Conservation (phyloP, 2,888 invertebrate species). For the Teleogryllus oceanicus region DNA sequence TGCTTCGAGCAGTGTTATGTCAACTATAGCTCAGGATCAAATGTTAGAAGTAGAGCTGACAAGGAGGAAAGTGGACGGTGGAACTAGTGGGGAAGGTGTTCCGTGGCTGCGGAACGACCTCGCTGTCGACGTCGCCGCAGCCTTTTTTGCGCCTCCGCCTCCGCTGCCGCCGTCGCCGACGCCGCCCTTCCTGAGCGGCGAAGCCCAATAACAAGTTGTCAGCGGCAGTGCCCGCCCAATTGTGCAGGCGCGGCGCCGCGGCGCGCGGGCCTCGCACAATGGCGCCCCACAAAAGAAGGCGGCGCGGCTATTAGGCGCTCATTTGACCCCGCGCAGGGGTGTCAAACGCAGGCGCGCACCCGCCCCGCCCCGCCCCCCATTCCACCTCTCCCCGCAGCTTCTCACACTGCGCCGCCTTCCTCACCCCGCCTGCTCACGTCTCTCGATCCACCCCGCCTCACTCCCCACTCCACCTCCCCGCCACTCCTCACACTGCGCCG, state of each 20-base stretch:
- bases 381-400: background rate
- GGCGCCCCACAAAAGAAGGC: constrained; percentile 8
- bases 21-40: no score
- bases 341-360: background rate
- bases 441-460: background rate
- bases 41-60: no score
- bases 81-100: no score
- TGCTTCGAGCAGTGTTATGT: no score
- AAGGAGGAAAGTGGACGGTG: no score
- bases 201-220: constrained; percentile 44
- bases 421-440: background rate
- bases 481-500: background rate
- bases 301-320: constrained; percentile 18
- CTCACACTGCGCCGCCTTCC: background rate
- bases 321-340: constrained; percentile 18
- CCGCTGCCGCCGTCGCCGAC: background rate
- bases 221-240: constrained; percentile 39
- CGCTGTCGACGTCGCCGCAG: background rate
- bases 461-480: background rate
- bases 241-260: constrained; percentile 25
- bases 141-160: background rate
- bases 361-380: background rate
- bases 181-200: constrained; percentile 41
- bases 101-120: background rate
- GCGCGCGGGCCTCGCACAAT: background rate